phyloP scores from a whole-genome alignment of 2,888 invertebrate species.

The Ormyrus nitidulus region DNA sequence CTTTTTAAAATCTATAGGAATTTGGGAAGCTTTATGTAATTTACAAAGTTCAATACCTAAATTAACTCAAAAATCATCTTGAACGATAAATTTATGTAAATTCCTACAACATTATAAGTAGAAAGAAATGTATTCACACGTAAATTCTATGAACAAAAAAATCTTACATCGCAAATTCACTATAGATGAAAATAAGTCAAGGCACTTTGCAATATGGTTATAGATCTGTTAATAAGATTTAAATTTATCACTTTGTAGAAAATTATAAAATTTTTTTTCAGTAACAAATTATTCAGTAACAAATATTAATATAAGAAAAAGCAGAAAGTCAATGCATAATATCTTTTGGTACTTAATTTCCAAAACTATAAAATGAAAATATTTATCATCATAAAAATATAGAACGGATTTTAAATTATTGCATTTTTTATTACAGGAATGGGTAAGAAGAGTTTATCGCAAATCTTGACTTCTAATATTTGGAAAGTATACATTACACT shows the following conservation, averaged over 20 bases:
- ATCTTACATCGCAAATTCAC: slow-evolving; percentile 38
- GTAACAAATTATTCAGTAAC: not conserved
- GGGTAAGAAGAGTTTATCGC: slow-evolving; percentile 58
- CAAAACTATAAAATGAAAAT: slow-evolving; percentile 12
- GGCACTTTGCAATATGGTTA: slow-evolving; percentile 41
- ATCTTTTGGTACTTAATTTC: slow-evolving; percentile 21
- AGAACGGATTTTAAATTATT: slow-evolving; percentile 47
- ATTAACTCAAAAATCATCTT: slow-evolving; percentile 20
- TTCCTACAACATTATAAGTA: slow-evolving; percentile 23
- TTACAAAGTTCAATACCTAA: slow-evolving; percentile 24
- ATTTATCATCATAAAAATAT: slow-evolving; percentile 19
- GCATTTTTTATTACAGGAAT: slow-evolving; percentile 59
- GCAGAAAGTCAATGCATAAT: slow-evolving; percentile 14
- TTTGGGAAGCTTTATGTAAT: not conserved
- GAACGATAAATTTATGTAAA: slow-evolving; percentile 40
- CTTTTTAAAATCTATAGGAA: slow-evolving; percentile 15
- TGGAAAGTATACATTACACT: slow-evolving; percentile 47
- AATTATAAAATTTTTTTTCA: slow-evolving; percentile 9
- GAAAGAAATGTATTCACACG: slow-evolving; percentile 32
- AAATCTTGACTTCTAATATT: slow-evolving; percentile 57
- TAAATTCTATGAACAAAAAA: slow-evolving; percentile 31
- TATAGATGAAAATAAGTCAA: slow-evolving; percentile 14
- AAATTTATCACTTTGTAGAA: not conserved
- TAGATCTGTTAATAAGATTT: slow-evolving; percentile 10
- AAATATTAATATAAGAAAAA: slow-evolving; percentile 6